Evolutionary conservation across 1,140 invertebrate genomes (phyloP).

Genomic region (Atta cephalotes): DNA sequence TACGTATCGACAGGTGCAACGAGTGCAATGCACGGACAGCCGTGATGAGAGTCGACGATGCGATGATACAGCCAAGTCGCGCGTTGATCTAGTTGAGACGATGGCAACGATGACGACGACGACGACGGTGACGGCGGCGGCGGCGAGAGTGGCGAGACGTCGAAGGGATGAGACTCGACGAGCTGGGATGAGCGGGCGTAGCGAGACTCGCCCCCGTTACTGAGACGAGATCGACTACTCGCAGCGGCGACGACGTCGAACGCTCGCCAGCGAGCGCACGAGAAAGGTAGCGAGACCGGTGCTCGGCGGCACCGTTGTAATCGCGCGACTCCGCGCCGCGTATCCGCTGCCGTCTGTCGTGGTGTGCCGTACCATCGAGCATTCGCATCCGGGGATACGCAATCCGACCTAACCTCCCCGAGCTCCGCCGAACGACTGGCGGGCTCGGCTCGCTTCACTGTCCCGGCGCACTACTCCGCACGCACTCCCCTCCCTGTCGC

Average conservation of each 20-base stretch:
- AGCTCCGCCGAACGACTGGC: constrained; percentile 80
- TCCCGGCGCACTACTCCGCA: constrained; percentile 30
- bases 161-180: not conserved
- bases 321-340: constrained; percentile 21
- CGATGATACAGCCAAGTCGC: not conserved
- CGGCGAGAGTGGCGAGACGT: not conserved
- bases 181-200: constrained; percentile 19
- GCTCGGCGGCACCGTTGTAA: not conserved
- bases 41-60: not conserved
- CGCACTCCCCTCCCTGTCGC: constrained; percentile 37
- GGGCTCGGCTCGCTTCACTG: constrained; percentile 62
- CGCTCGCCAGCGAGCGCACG: constrained; percentile 20
- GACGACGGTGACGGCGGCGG: not conserved
- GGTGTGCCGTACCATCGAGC: constrained; percentile 36
- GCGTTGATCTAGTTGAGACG: not conserved
- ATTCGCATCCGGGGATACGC: constrained; percentile 44
- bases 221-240: not conserved
- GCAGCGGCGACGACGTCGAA: constrained; percentile 1
- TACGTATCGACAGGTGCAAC: constrained; percentile 15
- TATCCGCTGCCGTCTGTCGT: constrained; percentile 35
- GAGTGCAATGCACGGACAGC: not conserved
- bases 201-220: constrained; percentile 51
- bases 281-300: not conserved
- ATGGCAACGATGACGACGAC: too few species aligned
- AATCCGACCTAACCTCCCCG: constrained; percentile 70